Base-by-base conservation (phyloP, 2,797 vertebrate species). In the Botia kubotai region DNA sequence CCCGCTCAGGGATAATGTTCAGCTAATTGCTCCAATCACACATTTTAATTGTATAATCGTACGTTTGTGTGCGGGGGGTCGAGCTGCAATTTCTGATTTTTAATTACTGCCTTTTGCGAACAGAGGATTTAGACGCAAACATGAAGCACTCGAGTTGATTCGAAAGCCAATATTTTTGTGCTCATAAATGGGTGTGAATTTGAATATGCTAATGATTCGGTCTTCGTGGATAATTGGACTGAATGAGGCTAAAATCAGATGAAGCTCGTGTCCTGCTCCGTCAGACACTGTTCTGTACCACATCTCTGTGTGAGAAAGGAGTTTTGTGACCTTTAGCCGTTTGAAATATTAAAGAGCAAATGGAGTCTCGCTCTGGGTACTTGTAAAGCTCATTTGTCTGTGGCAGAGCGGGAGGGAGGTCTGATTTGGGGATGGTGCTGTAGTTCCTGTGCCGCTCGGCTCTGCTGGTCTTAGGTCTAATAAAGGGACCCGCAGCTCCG, bases 261-360 rank as follows among this genome's bases (percentile, higher is more conserved):
- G 6, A 39, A 39, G 36, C 36, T 39, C 36, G 36, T 46, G 43
- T 46, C 8, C 8, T 46, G 43, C 7, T 46, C 10, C 43, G 10
- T 46, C 43, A 46, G 43, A 11, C 10, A 10, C 36, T 39, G 36
- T 39, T 6, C 36, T 6, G 7, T 8, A 39, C 3, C 4, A 43
- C 43, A 11, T 46, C 10, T 46, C 43, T 46, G 43, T 46, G 89
- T 92, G 89, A 83, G 88, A 90, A 93, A 93, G 93, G 90, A 94
- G 89, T 93, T 91, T 88, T 90, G 91, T 95, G 95, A 94, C 93
- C 94, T 95, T 94, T 94, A 89, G 85, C 88, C 86, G 83, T 89
- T 94, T 95, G 94, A 95, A 95, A 95, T 95, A 95, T 95, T 95
- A 93, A 95, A 93, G 88, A 94, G 90, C 92, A 94, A 95, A 93